Evolutionary conservation across 2,113 vertebrate genomes (phyloP).

Genomic region (Trogon surrucura): DNA sequence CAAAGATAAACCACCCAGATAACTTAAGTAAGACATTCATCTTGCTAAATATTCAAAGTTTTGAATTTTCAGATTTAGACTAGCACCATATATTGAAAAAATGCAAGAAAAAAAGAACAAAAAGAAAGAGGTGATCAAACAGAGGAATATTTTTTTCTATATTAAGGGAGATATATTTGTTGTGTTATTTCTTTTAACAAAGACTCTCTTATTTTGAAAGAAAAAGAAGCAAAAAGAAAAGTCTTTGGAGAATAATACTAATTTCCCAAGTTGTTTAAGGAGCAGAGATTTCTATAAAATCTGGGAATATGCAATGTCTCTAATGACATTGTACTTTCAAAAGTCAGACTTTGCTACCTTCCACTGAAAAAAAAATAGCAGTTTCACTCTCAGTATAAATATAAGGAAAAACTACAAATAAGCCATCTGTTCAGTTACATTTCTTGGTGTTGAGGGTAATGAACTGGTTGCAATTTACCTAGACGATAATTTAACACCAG

Average conservation of each 20-base stretch:
- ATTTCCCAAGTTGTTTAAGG: background rate
- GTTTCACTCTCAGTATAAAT: background rate
- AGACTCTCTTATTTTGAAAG: background rate
- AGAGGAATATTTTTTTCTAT: background rate
- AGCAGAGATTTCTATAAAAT: background rate
- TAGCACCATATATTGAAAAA: background rate
- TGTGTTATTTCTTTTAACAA: background rate
- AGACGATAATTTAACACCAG: background rate
- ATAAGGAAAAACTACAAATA: background rate
- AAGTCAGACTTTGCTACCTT: background rate
- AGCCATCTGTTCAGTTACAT: background rate
- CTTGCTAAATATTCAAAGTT: background rate
- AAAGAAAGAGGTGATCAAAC: background rate
- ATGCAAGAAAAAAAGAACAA: background rate
- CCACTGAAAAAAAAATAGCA: background rate
- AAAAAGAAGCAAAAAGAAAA: background rate
- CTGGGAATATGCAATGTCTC: background rate
- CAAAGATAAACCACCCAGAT: background rate
- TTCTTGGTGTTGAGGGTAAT: background rate
- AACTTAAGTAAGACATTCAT: background rate
- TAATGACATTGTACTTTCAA: background rate
- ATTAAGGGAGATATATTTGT: background rate
- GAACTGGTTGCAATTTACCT: background rate
- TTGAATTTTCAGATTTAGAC: background rate
- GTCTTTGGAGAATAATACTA: background rate